Evolutionary conservation across 2,113 vertebrate genomes (phyloP).

Genomic region (Siniperca knerii): DNA sequence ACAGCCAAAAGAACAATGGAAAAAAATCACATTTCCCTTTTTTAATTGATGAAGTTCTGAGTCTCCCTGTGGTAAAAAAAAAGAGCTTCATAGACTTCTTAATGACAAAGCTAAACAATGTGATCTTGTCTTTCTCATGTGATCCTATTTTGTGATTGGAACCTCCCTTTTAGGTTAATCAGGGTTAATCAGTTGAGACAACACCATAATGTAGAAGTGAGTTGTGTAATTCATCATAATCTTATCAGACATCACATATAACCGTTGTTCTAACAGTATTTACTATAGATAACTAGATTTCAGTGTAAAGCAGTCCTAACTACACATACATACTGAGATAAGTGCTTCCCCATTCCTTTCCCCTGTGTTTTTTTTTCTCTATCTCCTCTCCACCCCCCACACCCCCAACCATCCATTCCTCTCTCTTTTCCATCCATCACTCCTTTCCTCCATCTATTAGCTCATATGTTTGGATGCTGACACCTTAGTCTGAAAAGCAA

Average conservation of each 20-base stretch:
- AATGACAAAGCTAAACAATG: not conserved
- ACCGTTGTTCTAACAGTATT: not conserved
- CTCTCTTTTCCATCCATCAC: conserved; percentile 4
- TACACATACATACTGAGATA: not conserved
- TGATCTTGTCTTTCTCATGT: not conserved
- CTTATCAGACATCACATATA: not conserved
- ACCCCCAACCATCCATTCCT: not conserved
- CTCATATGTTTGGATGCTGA: conserved; percentile 71
- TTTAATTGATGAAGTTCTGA: not conserved
- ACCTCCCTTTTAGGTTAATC: not conserved
- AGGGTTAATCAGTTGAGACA: not conserved
- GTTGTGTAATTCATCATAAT: not conserved
- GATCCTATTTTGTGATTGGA: not conserved
- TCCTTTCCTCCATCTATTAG: conserved; percentile 67
- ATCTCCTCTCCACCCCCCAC: not conserved
- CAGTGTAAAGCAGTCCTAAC: not conserved
- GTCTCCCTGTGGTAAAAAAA: no score
- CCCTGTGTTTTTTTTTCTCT: not conserved
- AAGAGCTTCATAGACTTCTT: no score
- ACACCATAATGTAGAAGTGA: not conserved
- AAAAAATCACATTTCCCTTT: not conserved
- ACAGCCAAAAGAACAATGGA: not conserved
- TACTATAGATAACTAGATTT: not conserved
- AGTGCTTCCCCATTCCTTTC: not conserved
- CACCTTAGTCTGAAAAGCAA: conserved; percentile 74